These are phyloP conservation scores for Stegodyphus mimosarum DNA, from an alignment of 1,140 invertebrate genomes.

Conservation along the genomic window DNA sequence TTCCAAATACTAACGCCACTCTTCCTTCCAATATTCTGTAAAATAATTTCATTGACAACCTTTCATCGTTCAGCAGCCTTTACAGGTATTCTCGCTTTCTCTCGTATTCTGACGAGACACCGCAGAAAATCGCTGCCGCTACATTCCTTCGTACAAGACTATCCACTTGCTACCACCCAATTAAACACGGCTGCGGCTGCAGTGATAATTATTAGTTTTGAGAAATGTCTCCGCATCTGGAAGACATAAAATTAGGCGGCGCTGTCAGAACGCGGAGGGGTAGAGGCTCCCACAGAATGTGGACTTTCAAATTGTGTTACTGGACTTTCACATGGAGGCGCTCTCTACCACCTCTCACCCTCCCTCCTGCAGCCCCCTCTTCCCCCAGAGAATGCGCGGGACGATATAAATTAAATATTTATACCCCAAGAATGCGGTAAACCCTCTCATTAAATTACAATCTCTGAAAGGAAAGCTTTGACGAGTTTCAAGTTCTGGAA, in stretches of 20 bases:
- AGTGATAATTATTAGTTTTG: conserved; percentile 59
- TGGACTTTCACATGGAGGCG: too few species aligned
- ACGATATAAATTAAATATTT: conserved; percentile 23
- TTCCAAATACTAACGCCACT: too few species aligned
- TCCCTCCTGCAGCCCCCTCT: too few species aligned
- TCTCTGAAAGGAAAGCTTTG: neutral
- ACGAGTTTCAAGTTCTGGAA: neutral
- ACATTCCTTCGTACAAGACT: conserved; percentile 36
- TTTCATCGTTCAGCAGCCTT: conserved; percentile 43
- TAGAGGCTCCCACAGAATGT: too few species aligned
- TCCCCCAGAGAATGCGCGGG: too few species aligned
- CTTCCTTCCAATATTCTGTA: neutral
- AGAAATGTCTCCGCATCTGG: conserved; percentile 51
- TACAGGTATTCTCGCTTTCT: conserved; percentile 9
- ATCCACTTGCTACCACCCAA: conserved; percentile 57
- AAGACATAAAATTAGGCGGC: conserved; percentile 54
- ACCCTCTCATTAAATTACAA: conserved; percentile 58
- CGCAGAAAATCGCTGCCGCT: neutral
- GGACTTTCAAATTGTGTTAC: too few species aligned
- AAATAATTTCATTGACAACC: conserved; percentile 56
- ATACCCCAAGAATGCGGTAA: conserved; percentile 54
- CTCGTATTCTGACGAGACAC: too few species aligned
- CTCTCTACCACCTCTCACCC: too few species aligned
- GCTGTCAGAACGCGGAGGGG: conserved; percentile 7
- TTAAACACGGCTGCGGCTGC: conserved; percentile 25